phyloP scores from a whole-genome alignment of 1,140 invertebrate genomes.

The Pteromalus puparum region DNA sequence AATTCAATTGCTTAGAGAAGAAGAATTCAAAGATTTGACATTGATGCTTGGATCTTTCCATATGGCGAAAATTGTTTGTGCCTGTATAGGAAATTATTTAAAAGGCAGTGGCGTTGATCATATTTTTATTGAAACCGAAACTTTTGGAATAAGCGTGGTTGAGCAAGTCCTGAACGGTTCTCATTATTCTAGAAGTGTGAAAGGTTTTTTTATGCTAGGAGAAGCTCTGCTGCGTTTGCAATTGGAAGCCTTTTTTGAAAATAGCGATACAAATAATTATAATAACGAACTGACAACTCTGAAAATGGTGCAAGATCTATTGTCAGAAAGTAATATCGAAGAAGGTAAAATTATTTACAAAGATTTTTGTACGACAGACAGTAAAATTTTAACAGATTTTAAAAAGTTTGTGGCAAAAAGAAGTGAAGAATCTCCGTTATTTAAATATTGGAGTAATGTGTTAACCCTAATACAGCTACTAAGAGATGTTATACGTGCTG shows the following conservation, averaged over 20 bases:
- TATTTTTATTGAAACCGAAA: too few relatives aligned
- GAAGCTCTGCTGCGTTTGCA: background rate
- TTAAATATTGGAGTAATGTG: background rate
- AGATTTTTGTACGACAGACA: background rate
- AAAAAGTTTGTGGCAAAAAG: too few relatives aligned
- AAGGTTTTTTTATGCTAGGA: background rate
- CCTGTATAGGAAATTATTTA: background rate
- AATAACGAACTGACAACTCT: too few relatives aligned
- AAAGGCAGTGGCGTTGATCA: background rate
- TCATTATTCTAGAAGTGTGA: too few relatives aligned
- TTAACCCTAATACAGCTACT: background rate
- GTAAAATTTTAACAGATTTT: too few relatives aligned
- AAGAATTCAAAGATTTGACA: slow-evolving; percentile 13
- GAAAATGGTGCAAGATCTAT: too few relatives aligned
- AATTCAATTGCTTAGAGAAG: slow-evolving; percentile 1
- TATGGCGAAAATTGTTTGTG: background rate
- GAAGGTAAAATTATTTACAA: too few relatives aligned
- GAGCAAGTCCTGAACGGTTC: background rate
- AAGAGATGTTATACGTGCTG: background rate
- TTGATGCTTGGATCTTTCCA: slow-evolving; percentile 22
- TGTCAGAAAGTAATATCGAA: background rate
- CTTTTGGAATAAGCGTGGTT: slow-evolving; percentile 38
- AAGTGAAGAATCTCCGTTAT: background rate
- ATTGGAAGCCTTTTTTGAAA: background rate
- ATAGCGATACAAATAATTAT: too few relatives aligned